phyloP scores from a whole-genome alignment of 2,888 invertebrate species.

The Carpatolechia fugitivella region DNA sequence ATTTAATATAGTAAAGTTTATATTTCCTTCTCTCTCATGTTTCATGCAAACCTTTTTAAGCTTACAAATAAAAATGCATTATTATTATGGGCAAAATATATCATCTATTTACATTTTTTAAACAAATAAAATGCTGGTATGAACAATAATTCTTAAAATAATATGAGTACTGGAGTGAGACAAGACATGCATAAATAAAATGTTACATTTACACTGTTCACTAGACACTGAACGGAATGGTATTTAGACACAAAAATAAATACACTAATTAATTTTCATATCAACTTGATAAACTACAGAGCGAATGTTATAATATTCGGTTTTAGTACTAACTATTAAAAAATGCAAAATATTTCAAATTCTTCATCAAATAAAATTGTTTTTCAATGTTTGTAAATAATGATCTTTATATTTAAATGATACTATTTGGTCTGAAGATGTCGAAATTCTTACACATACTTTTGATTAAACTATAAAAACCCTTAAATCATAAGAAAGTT shows the following conservation, averaged over 20 bases:
- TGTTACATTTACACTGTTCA: neutral
- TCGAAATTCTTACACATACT: constrained; percentile 20
- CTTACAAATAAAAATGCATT: constrained; percentile 30
- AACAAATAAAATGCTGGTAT: constrained; percentile 73
- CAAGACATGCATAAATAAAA: constrained; percentile 48
- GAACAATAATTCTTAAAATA: constrained; percentile 70
- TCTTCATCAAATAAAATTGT: too few relatives aligned
- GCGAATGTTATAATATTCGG: too few relatives aligned
- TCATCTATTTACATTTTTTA: constrained; percentile 74
- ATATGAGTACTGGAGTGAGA: constrained; percentile 63
- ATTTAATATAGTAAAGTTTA: too few relatives aligned
- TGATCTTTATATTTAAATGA: too few relatives aligned
- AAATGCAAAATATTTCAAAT: too few relatives aligned
- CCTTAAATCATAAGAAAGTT: neutral
- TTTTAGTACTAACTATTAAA: too few relatives aligned
- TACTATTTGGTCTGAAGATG: too few relatives aligned
- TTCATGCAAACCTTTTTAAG: too few relatives aligned
- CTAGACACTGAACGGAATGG: neutral
- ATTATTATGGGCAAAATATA: constrained; percentile 77
- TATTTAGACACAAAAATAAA: neutral
- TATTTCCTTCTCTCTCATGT: too few relatives aligned
- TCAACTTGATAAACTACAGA: neutral
- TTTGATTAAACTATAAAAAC: constrained; percentile 7
- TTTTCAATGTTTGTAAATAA: too few relatives aligned
- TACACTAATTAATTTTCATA: neutral